Evolutionary conservation across 2,113 vertebrate species (phyloP).

Genomic region (Epinephelus moara): DNA sequence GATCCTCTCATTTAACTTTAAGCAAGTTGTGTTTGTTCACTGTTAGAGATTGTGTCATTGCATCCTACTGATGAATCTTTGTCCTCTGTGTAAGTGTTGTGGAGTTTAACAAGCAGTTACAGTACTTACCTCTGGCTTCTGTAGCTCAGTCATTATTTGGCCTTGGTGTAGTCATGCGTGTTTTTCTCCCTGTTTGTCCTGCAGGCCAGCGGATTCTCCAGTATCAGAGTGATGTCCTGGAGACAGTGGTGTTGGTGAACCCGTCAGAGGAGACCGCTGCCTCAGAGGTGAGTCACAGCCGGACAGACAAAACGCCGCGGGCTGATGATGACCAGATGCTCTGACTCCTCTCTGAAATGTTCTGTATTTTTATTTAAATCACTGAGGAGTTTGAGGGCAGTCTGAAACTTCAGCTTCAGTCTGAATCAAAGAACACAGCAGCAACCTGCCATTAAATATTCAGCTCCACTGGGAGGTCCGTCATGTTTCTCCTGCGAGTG

Average conservation of each 20-base stretch:
- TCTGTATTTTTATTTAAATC: neutral
- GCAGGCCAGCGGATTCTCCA: constrained; percentile 93
- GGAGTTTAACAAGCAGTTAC: neutral
- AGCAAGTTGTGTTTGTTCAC: neutral
- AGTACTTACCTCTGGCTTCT: neutral
- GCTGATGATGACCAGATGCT: neutral
- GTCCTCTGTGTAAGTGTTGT: neutral
- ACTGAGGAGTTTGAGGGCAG: neutral
- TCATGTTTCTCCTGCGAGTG: neutral
- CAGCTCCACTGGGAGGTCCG: constrained; percentile 4
- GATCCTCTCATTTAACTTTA: too few relatives aligned
- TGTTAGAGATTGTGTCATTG: neutral
- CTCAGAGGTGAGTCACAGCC: constrained; percentile 86
- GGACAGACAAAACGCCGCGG: neutral
- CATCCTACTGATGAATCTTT: neutral
- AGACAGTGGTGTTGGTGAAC: constrained; percentile 93
- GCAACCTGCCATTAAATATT: neutral
- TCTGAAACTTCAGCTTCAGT: neutral
- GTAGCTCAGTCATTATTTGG: neutral
- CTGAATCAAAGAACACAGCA: neutral
- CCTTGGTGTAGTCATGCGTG: neutral
- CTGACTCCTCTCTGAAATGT: neutral
- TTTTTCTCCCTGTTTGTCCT: constrained; percentile 31
- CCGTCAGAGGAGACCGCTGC: constrained; percentile 88
- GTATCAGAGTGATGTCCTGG: constrained; percentile 90